Conservation (phyloP, 2,888 invertebrate genomes). For the Parelbella ahira region DNA sequence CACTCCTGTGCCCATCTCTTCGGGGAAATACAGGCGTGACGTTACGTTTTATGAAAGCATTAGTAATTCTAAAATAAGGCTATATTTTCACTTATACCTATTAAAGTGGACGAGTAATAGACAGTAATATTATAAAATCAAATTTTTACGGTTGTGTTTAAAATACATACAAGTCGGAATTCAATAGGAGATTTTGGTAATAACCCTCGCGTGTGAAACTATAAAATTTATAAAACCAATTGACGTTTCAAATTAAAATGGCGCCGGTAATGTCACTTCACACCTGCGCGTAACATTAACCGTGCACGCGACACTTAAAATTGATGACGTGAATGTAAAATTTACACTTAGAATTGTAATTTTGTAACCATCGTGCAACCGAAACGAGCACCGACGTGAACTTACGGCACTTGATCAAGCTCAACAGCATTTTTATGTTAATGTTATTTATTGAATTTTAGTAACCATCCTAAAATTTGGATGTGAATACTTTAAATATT, state of each 20-base stretch:
- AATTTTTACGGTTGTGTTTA: too few species aligned
- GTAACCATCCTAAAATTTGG: neutral
- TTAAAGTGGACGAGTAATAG: too few species aligned
- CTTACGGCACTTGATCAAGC: slow-evolving; percentile 1
- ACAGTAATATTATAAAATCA: too few species aligned
- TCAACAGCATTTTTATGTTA: slow-evolving; percentile 10
- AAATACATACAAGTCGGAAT: too few species aligned
- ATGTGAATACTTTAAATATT: slow-evolving; percentile 6
- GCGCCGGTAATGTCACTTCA: slow-evolving; percentile 1
- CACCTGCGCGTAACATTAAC: slow-evolving; percentile 8
- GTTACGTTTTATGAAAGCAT: too few species aligned
- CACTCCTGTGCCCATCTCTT: too few species aligned
- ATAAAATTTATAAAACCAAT: slow-evolving; percentile 8
- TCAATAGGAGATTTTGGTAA: neutral
- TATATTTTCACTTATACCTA: too few species aligned
- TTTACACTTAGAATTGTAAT: slow-evolving; percentile 8
- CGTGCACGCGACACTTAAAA: slow-evolving; percentile 12
- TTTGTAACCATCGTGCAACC: neutral
- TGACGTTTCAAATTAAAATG: slow-evolving; percentile 6
- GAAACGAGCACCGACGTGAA: too few species aligned
- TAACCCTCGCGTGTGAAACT: neutral
- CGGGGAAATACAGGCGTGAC: too few species aligned
- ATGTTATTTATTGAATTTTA: slow-evolving; percentile 7
- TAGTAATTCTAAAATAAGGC: too few species aligned
- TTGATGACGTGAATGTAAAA: slow-evolving; percentile 13